Conservation (phyloP, 2,113 vertebrate genomes). For the Melanerpes aurifrons region DNA sequence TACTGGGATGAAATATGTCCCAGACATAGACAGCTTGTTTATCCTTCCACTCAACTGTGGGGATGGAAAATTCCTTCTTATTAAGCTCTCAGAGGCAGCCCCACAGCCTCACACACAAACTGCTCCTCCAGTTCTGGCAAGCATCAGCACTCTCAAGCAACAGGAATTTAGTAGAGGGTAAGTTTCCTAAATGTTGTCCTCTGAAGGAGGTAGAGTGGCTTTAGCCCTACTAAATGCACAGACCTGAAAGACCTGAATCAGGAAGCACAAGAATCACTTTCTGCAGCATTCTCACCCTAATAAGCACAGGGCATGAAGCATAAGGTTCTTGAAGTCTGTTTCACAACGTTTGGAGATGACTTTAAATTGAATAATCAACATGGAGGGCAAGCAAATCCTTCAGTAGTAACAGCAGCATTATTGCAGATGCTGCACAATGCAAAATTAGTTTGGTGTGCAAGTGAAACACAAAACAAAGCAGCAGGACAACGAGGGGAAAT, state of each 20-base stretch:
- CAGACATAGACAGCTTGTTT: neutral
- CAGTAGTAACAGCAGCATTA: neutral
- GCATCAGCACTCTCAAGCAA: neutral
- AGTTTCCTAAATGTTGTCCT: neutral
- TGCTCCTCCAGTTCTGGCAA: neutral
- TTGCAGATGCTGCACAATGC: neutral
- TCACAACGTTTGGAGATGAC: neutral
- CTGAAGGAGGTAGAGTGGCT: neutral
- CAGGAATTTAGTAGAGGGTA: neutral
- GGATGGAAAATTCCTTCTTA: neutral
- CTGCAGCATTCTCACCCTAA: neutral
- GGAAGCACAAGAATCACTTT: neutral
- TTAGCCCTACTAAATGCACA: neutral
- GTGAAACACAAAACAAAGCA: neutral
- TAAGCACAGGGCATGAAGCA: neutral
- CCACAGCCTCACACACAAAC: neutral
- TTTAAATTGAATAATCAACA: neutral
- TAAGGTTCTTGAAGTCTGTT: neutral
- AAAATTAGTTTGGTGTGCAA: neutral
- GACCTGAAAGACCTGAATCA: neutral
- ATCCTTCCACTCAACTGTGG: neutral
- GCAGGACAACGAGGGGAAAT: neutral
- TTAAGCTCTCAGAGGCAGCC: neutral
- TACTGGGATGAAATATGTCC: neutral
- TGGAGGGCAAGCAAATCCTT: neutral